phyloP scores from a whole-genome alignment of 2,888 invertebrate species.

The Phasia obesa region DNA sequence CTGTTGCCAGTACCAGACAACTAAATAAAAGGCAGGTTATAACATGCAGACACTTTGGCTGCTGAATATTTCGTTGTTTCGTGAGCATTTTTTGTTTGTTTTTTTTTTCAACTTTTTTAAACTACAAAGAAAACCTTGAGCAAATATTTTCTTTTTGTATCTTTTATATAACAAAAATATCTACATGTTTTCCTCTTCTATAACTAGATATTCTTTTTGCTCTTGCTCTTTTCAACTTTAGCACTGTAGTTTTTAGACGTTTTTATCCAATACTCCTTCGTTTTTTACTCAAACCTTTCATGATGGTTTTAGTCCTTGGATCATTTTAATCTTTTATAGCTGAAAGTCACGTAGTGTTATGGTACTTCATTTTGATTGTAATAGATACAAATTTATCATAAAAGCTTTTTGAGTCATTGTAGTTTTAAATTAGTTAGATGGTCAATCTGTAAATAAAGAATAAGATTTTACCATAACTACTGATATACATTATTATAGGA shows the following conservation, averaged over 20 bases:
- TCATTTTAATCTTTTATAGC: slow-evolving; percentile 18
- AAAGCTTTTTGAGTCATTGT: slow-evolving; percentile 18
- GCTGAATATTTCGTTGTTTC: slow-evolving; percentile 55
- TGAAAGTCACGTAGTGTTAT: slow-evolving; percentile 58
- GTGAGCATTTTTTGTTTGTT: slow-evolving; percentile 44
- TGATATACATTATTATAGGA: no score
- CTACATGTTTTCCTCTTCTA: slow-evolving; percentile 41
- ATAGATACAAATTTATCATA: slow-evolving; percentile 23
- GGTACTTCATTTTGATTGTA: slow-evolving; percentile 49
- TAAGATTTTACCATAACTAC: neutral
- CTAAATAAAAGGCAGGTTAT: slow-evolving; percentile 65
- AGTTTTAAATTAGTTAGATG: slow-evolving; percentile 3
- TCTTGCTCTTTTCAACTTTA: slow-evolving; percentile 2
- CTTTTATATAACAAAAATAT: slow-evolving; percentile 15
- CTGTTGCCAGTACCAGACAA: slow-evolving; percentile 55
- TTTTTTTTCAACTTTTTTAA: slow-evolving; percentile 35
- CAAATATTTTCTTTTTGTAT: slow-evolving; percentile 53
- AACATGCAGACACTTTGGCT: slow-evolving; percentile 66
- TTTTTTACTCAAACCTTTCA: slow-evolving; percentile 25
- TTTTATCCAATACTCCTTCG: slow-evolving; percentile 32
- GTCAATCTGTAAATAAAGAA: slow-evolving; percentile 31
- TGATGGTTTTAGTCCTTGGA: slow-evolving; percentile 42
- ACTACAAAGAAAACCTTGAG: slow-evolving; percentile 49
- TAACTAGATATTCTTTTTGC: slow-evolving; percentile 6
- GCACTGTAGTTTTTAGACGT: slow-evolving; percentile 7